These are phyloP conservation scores for Coccyzus lansbergi DNA, from an alignment of 2,797 vertebrate species.

Conservation along the genomic window DNA sequence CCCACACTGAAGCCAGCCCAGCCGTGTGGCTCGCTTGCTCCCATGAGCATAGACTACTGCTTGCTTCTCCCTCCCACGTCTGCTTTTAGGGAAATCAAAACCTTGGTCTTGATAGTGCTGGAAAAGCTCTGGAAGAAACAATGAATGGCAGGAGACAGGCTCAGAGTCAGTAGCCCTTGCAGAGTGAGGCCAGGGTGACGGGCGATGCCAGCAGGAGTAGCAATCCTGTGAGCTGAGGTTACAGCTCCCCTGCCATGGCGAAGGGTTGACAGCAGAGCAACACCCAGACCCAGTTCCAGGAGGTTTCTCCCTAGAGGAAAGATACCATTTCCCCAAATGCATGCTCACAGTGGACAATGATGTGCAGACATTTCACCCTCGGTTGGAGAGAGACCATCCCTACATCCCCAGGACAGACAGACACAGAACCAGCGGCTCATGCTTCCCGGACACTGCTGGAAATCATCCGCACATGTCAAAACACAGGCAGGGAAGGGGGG, in stretches of 20 bases:
- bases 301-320: background rate
- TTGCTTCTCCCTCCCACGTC: background rate
- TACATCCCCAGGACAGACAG: background rate
- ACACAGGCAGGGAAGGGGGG: background rate
- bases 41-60: background rate
- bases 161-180: background rate
- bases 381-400: background rate
- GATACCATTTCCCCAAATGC: background rate
- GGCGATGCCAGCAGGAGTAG: background rate
- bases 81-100: background rate
- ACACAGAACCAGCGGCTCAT: background rate
- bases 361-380: rapidly evolving
- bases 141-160: background rate
- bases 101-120: background rate
- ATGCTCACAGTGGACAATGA: rapidly evolving
- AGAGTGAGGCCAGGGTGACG: background rate
- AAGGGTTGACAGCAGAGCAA: background rate
- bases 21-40: rapidly evolving
- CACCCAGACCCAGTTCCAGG: background rate
- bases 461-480: background rate
- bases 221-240: background rate
- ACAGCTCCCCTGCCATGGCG: background rate
- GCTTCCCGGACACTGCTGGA: background rate
- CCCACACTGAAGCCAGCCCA: background rate
- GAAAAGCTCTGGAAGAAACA: background rate